These are phyloP conservation scores for Hoplodrina ambigua DNA, from an alignment of 2,888 invertebrate genomes.

Conservation along the genomic window DNA sequence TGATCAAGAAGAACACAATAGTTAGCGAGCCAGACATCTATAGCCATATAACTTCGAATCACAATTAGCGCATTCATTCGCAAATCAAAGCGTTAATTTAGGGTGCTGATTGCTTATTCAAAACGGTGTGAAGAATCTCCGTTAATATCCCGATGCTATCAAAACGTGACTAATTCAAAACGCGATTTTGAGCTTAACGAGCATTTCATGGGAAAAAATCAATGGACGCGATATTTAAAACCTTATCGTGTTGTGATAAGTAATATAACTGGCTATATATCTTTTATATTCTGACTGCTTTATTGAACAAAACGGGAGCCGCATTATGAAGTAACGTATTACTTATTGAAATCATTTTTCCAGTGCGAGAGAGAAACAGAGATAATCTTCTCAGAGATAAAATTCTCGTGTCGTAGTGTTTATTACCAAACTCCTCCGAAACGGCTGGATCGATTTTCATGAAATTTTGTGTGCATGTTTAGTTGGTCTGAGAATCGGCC, in stretches of 20 bases:
- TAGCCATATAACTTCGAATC: neutral
- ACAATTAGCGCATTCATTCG: constrained; percentile 20
- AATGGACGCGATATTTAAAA: constrained; percentile 19
- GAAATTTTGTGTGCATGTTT: too few species aligned
- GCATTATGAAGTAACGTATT: too few species aligned
- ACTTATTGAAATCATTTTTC: too few species aligned
- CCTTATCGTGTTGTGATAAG: constrained; percentile 10
- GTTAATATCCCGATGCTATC: constrained; percentile 35
- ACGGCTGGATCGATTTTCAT: too few species aligned
- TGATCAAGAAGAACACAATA: neutral
- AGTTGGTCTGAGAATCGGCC: too few species aligned
- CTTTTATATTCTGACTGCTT: neutral
- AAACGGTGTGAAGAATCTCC: constrained; percentile 38
- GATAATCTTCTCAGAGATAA: too few species aligned
- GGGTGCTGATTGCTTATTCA: constrained; percentile 31
- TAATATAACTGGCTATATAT: neutral
- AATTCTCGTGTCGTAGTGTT: too few species aligned
- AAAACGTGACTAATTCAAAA: constrained; percentile 34
- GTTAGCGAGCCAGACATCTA: neutral
- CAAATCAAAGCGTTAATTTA: constrained; percentile 21
- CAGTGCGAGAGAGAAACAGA: too few species aligned
- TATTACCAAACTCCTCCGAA: too few species aligned
- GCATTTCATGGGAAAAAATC: constrained; percentile 32
- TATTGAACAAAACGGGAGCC: too few species aligned
- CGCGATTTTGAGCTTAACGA: constrained; percentile 33